Conservation (phyloP, 2,888 invertebrate species). For the Dyspetes luteomarginatus region DNA sequence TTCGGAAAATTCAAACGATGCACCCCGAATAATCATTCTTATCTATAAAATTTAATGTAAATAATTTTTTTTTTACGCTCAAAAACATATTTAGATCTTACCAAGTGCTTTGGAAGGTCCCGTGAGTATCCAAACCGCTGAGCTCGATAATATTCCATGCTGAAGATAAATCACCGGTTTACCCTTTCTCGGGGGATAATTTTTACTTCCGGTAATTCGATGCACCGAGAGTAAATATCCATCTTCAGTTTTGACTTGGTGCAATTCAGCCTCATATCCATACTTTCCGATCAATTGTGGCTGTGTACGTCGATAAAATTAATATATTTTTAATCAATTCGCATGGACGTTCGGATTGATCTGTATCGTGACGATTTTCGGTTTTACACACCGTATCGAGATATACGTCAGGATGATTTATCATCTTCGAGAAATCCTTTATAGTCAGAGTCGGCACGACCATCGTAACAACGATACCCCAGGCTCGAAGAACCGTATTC, state of each 20-base stretch:
- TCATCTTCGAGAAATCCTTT: slow-evolving; percentile 76
- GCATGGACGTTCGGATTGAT: not conserved
- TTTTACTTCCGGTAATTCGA: slow-evolving; percentile 71
- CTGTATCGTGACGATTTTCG: not conserved
- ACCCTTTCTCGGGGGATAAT: slow-evolving; percentile 60
- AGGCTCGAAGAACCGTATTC: slow-evolving; percentile 72
- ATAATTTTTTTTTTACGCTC: not conserved
- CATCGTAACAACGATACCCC: slow-evolving; percentile 74
- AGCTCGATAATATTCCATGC: slow-evolving; percentile 77
- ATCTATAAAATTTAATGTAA: not conserved
- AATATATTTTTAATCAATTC: not conserved
- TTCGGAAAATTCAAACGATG: not conserved
- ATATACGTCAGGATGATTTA: slow-evolving; percentile 76
- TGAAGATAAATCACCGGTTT: slow-evolving; percentile 76
- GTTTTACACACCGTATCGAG: slow-evolving; percentile 71
- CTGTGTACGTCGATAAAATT: slow-evolving; percentile 59
- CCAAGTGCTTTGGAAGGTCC: slow-evolving; percentile 76
- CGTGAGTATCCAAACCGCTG: slow-evolving; percentile 74
- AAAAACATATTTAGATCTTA: slow-evolving; percentile 53
- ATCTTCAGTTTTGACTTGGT: slow-evolving; percentile 73
- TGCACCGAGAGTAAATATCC: slow-evolving; percentile 76
- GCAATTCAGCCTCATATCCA: slow-evolving; percentile 73
- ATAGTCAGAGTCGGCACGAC: slow-evolving; percentile 73
- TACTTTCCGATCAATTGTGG: slow-evolving; percentile 75
- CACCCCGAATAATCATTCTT: not conserved